Evolutionary conservation across 2,888 invertebrate species (phyloP).

Genomic region (Hipparchia semele): DNA sequence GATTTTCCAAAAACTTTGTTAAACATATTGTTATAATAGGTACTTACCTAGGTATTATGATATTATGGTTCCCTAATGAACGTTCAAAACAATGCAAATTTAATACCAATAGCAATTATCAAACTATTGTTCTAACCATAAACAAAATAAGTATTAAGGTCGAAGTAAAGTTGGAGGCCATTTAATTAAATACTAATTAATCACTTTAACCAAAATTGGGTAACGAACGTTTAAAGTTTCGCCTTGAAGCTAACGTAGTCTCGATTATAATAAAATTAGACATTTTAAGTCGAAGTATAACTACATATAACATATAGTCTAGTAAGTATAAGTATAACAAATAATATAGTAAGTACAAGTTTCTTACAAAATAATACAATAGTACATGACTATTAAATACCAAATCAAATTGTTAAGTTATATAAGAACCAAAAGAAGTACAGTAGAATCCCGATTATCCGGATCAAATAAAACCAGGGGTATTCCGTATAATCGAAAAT

Average conservation of each 20-base stretch:
- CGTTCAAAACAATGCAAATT: constrained; percentile 7
- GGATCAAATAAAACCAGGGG: too few species aligned
- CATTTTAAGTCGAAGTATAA: too few species aligned
- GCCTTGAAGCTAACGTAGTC: not conserved
- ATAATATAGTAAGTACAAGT: not conserved
- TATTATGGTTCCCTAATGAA: not conserved
- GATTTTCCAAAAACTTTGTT: too few species aligned
- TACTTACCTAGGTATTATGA: too few species aligned
- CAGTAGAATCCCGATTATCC: too few species aligned
- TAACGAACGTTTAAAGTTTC: constrained; percentile 5
- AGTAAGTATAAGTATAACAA: too few species aligned
- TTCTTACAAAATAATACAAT: not conserved
- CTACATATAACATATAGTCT: too few species aligned
- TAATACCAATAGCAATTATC: not conserved
- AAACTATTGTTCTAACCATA: not conserved
- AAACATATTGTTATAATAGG: too few species aligned
- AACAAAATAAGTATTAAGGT: not conserved
- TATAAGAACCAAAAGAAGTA: too few species aligned
- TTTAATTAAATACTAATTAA: constrained; percentile 17
- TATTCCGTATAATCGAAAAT: too few species aligned
- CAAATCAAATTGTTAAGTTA: too few species aligned
- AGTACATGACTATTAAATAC: not conserved
- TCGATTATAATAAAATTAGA: not conserved
- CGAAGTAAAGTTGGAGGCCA: constrained; percentile 1
- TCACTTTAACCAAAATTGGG: constrained; percentile 9